Evolutionary conservation across 2,888 invertebrate species (phyloP), one percentile per base, ranked within the genome.

Genomic region (Andrena chrysosceles): DNA sequence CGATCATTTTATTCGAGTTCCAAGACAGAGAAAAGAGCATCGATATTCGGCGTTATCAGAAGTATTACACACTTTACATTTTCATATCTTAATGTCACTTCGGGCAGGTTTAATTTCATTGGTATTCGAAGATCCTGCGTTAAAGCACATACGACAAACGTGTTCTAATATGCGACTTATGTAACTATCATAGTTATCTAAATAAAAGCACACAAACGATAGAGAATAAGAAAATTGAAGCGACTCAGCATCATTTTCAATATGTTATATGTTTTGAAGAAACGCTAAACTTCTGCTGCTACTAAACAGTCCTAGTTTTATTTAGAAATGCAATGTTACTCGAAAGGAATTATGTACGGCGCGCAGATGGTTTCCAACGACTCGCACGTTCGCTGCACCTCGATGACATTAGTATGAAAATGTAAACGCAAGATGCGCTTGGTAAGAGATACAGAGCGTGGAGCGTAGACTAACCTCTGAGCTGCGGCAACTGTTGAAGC

Each of bases 401-500:
- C 33, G 33, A 29, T 10, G 54, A 48, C 23, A 26, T 10, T 29
- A 48, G 1, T 3, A 10, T 10, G 16, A 62, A 20, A 56, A 64
- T 66, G 16, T 23, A 76, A 49, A 35, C 2, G 26, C 7, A 16
- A 59, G 10, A 3, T 26, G 8, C 1, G 8, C 2, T 5, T 2
- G 31, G 56, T 26, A 35, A 60, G 70, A 10, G 8, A 48, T 29
- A 56, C 8, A 68, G 52, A 23, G 6, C 13, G 60, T 8, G 7
- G 29, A 42, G 49, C 5, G 0, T 33, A 6, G 23, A 87, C 95
- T 94, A 93, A 99, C 99, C 99, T 98, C 99, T 99, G 91, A 99
- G 96, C 93, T 97, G 96, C 91, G 99, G 99, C 95, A 99, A 96
- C 94, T 98, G 98, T 95, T 98, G 98, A 90, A 99, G 95, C 95